These are phyloP conservation scores for Dryoscopus gambensis DNA, from an alignment of 2,113 vertebrate species.

Conservation along the genomic window DNA sequence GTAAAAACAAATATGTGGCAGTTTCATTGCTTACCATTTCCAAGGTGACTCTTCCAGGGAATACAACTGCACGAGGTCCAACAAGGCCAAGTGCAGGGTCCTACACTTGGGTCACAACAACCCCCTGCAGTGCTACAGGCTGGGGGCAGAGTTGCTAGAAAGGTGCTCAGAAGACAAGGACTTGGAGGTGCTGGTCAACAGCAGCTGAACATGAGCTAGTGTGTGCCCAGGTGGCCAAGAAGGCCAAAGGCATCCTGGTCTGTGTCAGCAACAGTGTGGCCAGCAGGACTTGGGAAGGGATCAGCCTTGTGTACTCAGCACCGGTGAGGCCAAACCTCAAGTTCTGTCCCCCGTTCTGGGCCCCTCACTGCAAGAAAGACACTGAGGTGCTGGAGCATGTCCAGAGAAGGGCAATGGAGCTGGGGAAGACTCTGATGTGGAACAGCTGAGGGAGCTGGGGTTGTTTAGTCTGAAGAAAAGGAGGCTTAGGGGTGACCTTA, in stretches of 20 bases:
- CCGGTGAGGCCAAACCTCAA: not conserved
- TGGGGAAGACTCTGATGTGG: not conserved
- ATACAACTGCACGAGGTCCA: not conserved
- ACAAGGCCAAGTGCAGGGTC: not conserved
- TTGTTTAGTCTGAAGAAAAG: not conserved
- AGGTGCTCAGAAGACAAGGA: not conserved
- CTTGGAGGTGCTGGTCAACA: not conserved
- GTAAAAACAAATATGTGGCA: not conserved
- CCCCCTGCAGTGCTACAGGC: not conserved
- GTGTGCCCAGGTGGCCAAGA: not conserved
- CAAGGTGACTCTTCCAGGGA: not conserved
- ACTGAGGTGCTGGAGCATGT: fast-evolving
- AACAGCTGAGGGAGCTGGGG: not conserved
- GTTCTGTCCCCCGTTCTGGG: not conserved
- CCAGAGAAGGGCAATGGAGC: not conserved
- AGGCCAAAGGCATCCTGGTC: too few relatives aligned
- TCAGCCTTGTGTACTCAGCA: too few relatives aligned
- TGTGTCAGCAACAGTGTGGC: fast-evolving
- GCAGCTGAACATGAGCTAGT: not conserved
- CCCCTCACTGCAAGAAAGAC: not conserved
- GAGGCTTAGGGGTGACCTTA: not conserved
- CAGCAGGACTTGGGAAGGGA: not conserved
- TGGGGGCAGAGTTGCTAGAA: not conserved
- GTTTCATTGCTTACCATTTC: not conserved
- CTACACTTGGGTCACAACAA: not conserved